Conservation (phyloP, 1,140 invertebrate species). For the Drosophila pseudoananassae region DNA sequence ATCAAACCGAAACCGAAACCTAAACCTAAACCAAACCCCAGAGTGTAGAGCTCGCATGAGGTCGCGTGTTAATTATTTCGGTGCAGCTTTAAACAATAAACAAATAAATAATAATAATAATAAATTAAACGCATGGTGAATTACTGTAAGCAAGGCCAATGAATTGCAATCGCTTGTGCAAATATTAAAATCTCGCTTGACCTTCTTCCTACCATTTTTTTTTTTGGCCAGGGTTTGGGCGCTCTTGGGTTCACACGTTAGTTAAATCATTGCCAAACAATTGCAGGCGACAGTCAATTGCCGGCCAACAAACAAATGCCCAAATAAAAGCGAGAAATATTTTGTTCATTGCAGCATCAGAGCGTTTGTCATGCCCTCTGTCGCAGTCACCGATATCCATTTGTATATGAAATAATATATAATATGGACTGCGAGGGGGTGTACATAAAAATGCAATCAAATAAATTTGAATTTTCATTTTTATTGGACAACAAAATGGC, state of each 20-base stretch:
- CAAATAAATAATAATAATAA: slow-evolving; percentile 32
- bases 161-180: slow-evolving; percentile 41
- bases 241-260: slow-evolving; percentile 15
- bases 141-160: slow-evolving; percentile 18
- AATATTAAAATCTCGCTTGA: slow-evolving; percentile 42
- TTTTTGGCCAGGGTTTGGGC: background rate
- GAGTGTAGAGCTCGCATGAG: slow-evolving; percentile 26
- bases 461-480: slow-evolving; percentile 63
- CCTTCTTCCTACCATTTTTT: slow-evolving; percentile 16
- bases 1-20: slow-evolving; percentile 26
- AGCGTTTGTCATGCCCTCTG: background rate
- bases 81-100: slow-evolving; percentile 11
- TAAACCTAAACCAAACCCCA: slow-evolving; percentile 26
- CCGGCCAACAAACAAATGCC: slow-evolving; percentile 14
- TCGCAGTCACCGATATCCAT: slow-evolving; percentile 17
- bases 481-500: slow-evolving; percentile 52
- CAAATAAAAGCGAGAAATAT: slow-evolving; percentile 43
- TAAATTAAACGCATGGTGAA: slow-evolving; percentile 55
- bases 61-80: slow-evolving; percentile 52
- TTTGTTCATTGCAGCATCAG: slow-evolving; percentile 17
- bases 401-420: slow-evolving; percentile 11
- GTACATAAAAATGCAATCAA: slow-evolving; percentile 50
- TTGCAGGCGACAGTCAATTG: slow-evolving; percentile 55
- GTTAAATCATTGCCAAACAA: slow-evolving; percentile 59
- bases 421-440: slow-evolving; percentile 3